phyloP scores from a whole-genome alignment of 2,113 vertebrate species.

The Ictidomys tridecemlineatus region DNA sequence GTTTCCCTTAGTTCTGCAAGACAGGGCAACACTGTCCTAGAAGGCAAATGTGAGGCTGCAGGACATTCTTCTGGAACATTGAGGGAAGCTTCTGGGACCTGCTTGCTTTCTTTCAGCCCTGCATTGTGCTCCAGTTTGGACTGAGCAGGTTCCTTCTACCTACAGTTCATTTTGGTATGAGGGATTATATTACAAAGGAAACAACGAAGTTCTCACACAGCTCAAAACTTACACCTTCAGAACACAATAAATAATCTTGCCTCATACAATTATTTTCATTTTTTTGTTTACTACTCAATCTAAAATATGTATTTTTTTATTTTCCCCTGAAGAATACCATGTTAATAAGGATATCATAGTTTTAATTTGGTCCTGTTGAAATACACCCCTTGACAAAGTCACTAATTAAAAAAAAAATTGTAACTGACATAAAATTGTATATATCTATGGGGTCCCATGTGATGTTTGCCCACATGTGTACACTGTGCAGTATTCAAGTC shows the following conservation, averaged over 20 bases:
- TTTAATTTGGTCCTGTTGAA: background rate
- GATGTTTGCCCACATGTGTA: background rate
- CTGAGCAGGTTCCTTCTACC: background rate
- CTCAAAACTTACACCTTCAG: background rate
- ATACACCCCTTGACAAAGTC: background rate
- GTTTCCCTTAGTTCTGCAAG: background rate
- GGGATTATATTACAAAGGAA: background rate
- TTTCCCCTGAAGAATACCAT: background rate
- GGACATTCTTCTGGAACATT: no score
- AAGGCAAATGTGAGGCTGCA: background rate
- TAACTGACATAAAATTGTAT: background rate
- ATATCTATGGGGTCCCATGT: background rate
- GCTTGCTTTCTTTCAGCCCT: no score
- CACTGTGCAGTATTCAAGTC: background rate
- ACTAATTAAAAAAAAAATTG: background rate
- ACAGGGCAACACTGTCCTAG: background rate
- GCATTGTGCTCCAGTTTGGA: background rate
- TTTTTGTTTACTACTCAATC: background rate
- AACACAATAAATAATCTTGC: background rate
- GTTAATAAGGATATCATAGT: background rate
- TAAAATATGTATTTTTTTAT: background rate
- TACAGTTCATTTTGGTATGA: background rate
- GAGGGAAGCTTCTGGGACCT: background rate
- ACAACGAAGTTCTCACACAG: background rate
- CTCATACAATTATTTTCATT: background rate